phyloP scores from a whole-genome alignment of 2,797 vertebrate species.

The Semaprochilodus insignis region DNA sequence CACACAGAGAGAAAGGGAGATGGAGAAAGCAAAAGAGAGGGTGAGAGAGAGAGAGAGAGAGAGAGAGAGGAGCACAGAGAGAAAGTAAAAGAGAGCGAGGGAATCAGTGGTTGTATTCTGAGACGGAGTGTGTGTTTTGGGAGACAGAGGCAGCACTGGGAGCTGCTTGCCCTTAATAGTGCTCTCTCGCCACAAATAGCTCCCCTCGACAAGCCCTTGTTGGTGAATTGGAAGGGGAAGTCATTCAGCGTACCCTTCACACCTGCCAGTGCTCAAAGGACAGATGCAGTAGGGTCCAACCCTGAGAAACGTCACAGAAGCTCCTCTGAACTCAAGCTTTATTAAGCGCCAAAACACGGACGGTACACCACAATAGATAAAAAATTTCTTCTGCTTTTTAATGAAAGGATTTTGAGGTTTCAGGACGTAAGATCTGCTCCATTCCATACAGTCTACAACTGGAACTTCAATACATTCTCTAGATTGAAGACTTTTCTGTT shows the following conservation, averaged over 20 bases:
- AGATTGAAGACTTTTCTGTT: no score
- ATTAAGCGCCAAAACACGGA: neutral
- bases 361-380: no score
- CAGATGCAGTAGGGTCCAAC: neutral
- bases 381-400: no score
- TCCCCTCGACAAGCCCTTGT: constrained; percentile 27
- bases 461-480: no score
- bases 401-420: no score
- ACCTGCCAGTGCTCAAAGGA: constrained; percentile 24
- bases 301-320: neutral
- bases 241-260: constrained; percentile 37
- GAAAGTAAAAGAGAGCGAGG: constrained; percentile 1
- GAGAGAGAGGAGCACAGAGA: constrained; percentile 5
- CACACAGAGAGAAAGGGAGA: constrained; percentile 55
- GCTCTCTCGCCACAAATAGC: constrained; percentile 53
- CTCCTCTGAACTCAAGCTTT: neutral
- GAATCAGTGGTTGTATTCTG: neutral
- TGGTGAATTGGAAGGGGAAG: constrained; percentile 23
- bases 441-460: no score
- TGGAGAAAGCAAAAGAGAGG: neutral
- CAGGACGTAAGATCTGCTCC: no score
- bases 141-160: constrained; percentile 21
- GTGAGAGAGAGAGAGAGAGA: constrained; percentile 40
- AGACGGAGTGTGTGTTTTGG: constrained; percentile 7
- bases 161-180: constrained; percentile 38